phyloP scores from a whole-genome alignment of 2,888 invertebrate species.

The Xanthia icteritia region DNA sequence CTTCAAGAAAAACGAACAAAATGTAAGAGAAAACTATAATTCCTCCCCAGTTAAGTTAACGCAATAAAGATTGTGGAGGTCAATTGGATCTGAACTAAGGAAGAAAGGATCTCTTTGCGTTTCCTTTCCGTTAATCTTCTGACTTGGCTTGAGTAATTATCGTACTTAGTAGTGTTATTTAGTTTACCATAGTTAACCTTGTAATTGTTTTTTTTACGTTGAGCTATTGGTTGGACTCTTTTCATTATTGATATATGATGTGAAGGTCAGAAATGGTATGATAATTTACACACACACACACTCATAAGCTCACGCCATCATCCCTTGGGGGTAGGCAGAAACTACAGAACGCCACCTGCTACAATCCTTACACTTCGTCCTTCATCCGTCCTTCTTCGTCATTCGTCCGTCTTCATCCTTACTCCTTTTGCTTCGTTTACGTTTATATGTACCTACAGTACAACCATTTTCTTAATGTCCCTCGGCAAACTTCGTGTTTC shows the following conservation, averaged over 20 bases:
- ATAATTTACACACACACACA: not conserved
- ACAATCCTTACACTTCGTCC: no score
- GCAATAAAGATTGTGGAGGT: slow-evolving; percentile 75
- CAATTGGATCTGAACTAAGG: slow-evolving; percentile 71
- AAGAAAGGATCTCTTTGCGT: slow-evolving; percentile 51
- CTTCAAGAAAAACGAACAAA: slow-evolving; percentile 60
- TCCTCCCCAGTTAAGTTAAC: slow-evolving; percentile 64
- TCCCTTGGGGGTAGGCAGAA: not conserved
- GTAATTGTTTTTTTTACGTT: not conserved
- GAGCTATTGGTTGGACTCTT: not conserved
- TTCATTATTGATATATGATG: not conserved
- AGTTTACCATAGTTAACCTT: slow-evolving; percentile 15
- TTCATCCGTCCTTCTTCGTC: no score
- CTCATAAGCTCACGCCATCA: not conserved
- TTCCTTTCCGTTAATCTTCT: slow-evolving; percentile 47
- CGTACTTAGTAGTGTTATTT: slow-evolving; percentile 11
- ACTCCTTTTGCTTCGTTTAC: not conserved
- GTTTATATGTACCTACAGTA: not conserved
- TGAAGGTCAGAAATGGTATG: not conserved
- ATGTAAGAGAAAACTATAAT: slow-evolving; percentile 68
- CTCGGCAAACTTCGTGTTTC: no score
- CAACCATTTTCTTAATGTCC: no score
- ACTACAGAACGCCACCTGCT: not conserved
- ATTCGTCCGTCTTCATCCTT: no score
- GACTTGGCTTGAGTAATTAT: slow-evolving; percentile 35